Evolutionary conservation across 2,888 invertebrate genomes (phyloP), one percentile per base, ranked within the genome.

Genomic region (Ennomos quercinarius): DNA sequence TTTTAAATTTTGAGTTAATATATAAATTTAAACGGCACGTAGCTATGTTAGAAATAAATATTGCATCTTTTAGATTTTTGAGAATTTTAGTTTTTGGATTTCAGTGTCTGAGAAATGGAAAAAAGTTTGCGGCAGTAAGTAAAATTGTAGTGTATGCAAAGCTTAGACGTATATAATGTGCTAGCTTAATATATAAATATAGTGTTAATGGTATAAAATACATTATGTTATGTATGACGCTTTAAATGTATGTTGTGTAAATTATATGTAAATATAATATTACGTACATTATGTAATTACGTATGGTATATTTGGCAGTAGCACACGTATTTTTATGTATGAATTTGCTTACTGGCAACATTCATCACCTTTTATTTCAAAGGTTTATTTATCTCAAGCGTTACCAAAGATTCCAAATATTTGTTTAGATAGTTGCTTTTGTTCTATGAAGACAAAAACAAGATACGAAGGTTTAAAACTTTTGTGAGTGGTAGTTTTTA

Each of bases 81-180:
- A 86, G 85, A 89, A 88, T 89, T 88, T 86, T 90, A 90, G 91
- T 77, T 77, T 86, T 86, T 90, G 82, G 78, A 86, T 91, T 91
- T 90, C 91, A 91, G 90, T 88, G 87, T 89, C 91, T 85, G 91
- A 91, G 69, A 91, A 91, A 82, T 89, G 90, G 90, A 91, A 91
- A 90, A 90, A 88, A 88, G 80, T 91, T 78, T 91, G 86, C 87
- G 91, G 91, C 84, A 91, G 92, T 92, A 87, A 92, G 91, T 92
- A 90, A 88, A 78, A 42, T 79, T 80, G 79, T 87, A 84, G 83
- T 87, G 77, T 85, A 82, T 80, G 80, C 79, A 78, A 64, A 68
- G 87, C 82, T 86, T 83, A 54, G 57, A 66, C 67, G 68, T 71
- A 68, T 71, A 68, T 68, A 56, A 72, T 64, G 71, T 75, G 74